Percentiles rank a stretch among this genome's conserved stretches.
Evolutionary conservation across 2,888 invertebrate genomes (phyloP).

Genomic region (Eretmocerus hayati): DNA sequence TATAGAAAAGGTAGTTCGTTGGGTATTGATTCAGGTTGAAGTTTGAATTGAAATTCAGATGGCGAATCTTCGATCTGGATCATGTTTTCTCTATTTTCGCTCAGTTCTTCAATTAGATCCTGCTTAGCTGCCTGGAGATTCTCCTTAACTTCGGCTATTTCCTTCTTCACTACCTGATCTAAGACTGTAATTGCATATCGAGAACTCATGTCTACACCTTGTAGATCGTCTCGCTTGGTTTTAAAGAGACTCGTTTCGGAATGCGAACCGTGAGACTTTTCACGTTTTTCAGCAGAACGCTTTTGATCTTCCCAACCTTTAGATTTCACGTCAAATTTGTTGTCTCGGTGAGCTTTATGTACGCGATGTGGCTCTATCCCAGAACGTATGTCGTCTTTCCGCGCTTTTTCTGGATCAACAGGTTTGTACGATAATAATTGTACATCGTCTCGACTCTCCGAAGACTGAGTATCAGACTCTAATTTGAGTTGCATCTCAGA

Average conservation of each 20-base stretch:
- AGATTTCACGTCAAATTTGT: constrained; percentile 10
- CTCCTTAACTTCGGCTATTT: constrained; percentile 66
- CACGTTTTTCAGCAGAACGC: constrained; percentile 30
- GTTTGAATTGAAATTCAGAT: constrained; percentile 66
- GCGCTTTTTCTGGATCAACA: constrained; percentile 10
- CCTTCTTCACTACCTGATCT: constrained; percentile 57
- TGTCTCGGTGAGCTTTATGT: constrained; percentile 4
- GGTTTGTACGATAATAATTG: constrained; percentile 18
- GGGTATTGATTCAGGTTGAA: constrained; percentile 54
- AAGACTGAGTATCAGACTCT: constrained; percentile 46
- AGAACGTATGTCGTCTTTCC: constrained; percentile 18
- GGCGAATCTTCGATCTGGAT: constrained; percentile 59
- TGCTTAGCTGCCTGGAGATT: constrained; percentile 64
- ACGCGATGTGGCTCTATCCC: constrained; percentile 1
- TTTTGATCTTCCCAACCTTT: constrained; percentile 36
- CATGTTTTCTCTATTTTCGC: constrained; percentile 53
- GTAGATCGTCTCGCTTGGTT: constrained; percentile 39
- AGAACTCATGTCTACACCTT: constrained; percentile 40
- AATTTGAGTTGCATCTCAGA: constrained; percentile 20
- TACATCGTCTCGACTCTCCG: constrained; percentile 38
- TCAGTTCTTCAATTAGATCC: constrained; percentile 63
- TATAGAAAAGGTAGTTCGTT: constrained; percentile 51
- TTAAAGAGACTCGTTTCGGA: constrained; percentile 12
- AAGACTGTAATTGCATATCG: constrained; percentile 41
- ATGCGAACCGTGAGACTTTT: constrained; percentile 28